Evolutionary conservation across 2,113 vertebrate genomes (phyloP).

Genomic region (Peromyscus maniculatus): DNA sequence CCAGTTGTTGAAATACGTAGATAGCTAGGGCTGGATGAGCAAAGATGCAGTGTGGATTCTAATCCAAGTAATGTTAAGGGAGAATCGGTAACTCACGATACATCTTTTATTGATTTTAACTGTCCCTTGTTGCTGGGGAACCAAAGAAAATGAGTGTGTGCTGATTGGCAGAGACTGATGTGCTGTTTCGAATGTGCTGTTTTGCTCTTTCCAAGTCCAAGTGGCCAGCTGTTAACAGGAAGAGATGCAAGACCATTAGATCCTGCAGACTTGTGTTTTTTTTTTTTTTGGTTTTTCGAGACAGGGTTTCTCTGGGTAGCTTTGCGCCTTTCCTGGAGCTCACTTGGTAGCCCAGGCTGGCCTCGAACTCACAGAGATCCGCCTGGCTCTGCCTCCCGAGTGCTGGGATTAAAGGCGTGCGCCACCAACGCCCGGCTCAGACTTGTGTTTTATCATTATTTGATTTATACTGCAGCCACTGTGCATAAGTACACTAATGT

Average conservation of each 20-base stretch:
- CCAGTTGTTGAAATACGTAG: neutral
- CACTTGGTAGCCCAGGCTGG: too few relatives aligned
- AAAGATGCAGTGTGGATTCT: neutral
- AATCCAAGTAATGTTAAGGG: neutral
- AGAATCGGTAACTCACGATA: neutral
- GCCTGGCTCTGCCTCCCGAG: too few relatives aligned
- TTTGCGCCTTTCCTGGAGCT: too few relatives aligned
- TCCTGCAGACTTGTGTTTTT: too few relatives aligned
- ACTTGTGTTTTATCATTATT: neutral
- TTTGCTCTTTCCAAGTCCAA: conserved; percentile 54
- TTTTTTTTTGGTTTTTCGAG: too few relatives aligned
- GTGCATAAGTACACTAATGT: neutral
- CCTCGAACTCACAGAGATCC: too few relatives aligned
- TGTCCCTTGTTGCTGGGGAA: neutral
- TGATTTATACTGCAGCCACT: neutral
- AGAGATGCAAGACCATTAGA: conserved; percentile 34
- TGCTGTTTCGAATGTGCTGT: conserved; percentile 21
- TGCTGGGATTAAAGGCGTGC: too few relatives aligned
- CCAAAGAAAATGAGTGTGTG: conserved; percentile 44
- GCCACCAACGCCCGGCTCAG: too few relatives aligned
- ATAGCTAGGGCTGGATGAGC: neutral
- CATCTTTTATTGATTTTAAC: conserved; percentile 28
- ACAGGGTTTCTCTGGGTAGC: too few relatives aligned
- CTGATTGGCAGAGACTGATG: conserved; percentile 13
- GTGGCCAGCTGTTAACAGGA: conserved; percentile 16